phyloP scores from a whole-genome alignment of 2,888 invertebrate genomes.

The Cantharis flavilabris region DNA sequence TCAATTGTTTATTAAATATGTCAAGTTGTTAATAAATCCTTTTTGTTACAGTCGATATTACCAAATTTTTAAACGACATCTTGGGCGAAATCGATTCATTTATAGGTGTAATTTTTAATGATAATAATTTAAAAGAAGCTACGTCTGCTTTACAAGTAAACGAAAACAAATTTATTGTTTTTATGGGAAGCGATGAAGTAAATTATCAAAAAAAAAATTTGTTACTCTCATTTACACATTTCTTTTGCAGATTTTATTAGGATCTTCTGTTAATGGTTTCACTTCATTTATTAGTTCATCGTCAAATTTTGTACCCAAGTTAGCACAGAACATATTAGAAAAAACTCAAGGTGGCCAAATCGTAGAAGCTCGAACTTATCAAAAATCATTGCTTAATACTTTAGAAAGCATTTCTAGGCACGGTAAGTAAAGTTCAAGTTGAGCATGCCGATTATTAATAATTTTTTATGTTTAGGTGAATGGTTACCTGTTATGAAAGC shows the following conservation, averaged over 20 bases:
- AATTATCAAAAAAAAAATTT: background rate
- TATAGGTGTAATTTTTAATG: constrained; percentile 49
- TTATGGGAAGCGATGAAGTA: constrained; percentile 52
- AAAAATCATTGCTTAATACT: constrained; percentile 60
- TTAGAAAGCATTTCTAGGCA: constrained; percentile 60
- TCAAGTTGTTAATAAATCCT: background rate
- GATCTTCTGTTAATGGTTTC: constrained; percentile 67
- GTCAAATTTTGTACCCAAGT: constrained; percentile 65
- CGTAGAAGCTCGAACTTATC: constrained; percentile 58
- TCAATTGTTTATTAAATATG: too few relatives aligned
- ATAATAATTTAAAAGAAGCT: constrained; percentile 48
- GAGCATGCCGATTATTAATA: background rate
- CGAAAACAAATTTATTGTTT: constrained; percentile 47
- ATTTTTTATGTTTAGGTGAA: constrained; percentile 33
- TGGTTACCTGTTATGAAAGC: constrained; percentile 38
- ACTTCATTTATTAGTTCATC: constrained; percentile 69
- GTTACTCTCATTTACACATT: background rate
- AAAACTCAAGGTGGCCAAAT: constrained; percentile 60
- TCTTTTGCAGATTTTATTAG: constrained; percentile 62
- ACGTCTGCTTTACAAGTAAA: constrained; percentile 46
- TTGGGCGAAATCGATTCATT: constrained; percentile 52
- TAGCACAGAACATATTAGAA: constrained; percentile 61
- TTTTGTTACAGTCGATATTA: constrained; percentile 48
- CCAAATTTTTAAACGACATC: constrained; percentile 48
- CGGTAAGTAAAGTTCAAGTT: constrained; percentile 52